phyloP scores from a whole-genome alignment of 2,797 vertebrate species.

The Astyanax mexicanus region DNA sequence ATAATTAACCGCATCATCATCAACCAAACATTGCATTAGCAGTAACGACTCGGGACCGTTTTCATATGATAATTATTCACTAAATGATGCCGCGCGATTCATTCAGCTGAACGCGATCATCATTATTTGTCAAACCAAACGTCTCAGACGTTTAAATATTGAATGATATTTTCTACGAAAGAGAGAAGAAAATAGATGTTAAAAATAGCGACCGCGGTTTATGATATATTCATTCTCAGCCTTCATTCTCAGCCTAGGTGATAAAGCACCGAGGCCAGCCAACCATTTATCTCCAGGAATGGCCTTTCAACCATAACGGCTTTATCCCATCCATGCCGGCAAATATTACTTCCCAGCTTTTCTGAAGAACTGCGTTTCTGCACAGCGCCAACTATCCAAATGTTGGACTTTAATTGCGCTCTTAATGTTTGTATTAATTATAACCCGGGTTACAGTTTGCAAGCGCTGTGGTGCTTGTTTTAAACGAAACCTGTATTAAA shows the following conservation, averaged over 20 bases:
- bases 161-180: slow-evolving; percentile 85
- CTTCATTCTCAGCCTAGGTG: slow-evolving; percentile 63
- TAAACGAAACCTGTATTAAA: too few species aligned
- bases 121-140: slow-evolving; percentile 87
- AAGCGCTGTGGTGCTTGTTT: not conserved
- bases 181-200: slow-evolving; percentile 68
- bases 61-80: slow-evolving; percentile 87
- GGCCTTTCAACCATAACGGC: slow-evolving; percentile 93
- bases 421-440: not conserved
- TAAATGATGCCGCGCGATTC: slow-evolving; percentile 68
- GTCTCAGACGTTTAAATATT: slow-evolving; percentile 85
- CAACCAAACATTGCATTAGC: slow-evolving; percentile 89
- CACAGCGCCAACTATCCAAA: slow-evolving; percentile 47
- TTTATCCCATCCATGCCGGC: slow-evolving; percentile 90
- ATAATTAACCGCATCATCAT: slow-evolving; percentile 72
- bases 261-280: slow-evolving; percentile 71
- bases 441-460: not conserved
- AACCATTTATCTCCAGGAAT: slow-evolving; percentile 75
- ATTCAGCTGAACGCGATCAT: slow-evolving; percentile 89
- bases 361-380: slow-evolving; percentile 98
- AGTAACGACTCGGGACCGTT: slow-evolving; percentile 90
- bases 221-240: slow-evolving; percentile 26
- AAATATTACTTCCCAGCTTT: slow-evolving; percentile 93
- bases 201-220: slow-evolving; percentile 70
- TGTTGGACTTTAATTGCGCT: not conserved